phyloP scores from a whole-genome alignment of 2,888 invertebrate species.

The Eupithecia centaureata region DNA sequence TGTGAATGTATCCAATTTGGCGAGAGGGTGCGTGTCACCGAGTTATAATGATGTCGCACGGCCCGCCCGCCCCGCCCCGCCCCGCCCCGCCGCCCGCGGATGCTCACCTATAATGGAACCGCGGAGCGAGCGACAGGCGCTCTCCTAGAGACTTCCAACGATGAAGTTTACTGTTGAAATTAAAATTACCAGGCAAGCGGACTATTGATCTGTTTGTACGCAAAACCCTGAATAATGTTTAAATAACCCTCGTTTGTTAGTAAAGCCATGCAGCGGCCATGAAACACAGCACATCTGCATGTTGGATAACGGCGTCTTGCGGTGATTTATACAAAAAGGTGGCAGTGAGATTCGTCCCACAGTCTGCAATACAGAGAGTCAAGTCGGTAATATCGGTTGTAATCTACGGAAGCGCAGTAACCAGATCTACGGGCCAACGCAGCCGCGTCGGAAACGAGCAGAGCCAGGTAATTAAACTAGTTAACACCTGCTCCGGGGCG shows the following conservation, averaged over 20 bases:
- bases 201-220: background rate
- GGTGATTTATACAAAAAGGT: background rate
- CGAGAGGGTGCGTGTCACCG: constrained; percentile 2
- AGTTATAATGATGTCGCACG: constrained; percentile 4
- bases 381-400: background rate
- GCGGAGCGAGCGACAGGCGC: background rate
- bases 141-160: background rate
- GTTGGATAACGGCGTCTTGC: background rate
- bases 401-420: constrained; percentile 12
- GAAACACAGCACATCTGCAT: background rate
- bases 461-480: constrained; percentile 31
- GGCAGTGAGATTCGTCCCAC: background rate
- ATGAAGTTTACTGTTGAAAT: background rate
- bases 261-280: background rate
- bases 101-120: background rate
- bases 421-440: background rate
- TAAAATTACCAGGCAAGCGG: background rate
- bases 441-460: constrained; percentile 20
- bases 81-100: background rate
- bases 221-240: background rate
- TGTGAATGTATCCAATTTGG: constrained; percentile 2
- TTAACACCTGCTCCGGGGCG: constrained; percentile 24
- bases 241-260: background rate
- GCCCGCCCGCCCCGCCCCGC: background rate
- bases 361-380: background rate